Evolutionary conservation across 2,113 vertebrate species (phyloP), one percentile per base, ranked within the genome.

Genomic region (Pandion haliaetus): DNA sequence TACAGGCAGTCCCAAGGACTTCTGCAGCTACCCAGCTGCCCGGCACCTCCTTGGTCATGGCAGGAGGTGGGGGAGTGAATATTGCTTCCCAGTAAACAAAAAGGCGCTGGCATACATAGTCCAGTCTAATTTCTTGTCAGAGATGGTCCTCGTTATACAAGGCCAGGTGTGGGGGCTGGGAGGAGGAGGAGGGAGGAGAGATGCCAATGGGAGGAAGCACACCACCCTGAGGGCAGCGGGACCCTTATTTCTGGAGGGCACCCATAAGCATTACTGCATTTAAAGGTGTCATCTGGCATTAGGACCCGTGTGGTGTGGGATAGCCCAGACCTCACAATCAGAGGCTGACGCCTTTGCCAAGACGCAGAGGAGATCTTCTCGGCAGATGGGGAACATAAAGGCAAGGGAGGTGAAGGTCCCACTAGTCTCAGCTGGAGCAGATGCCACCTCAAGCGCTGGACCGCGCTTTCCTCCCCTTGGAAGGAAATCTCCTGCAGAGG

Each of bases 91-190:
- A 38, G 69, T 50, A 86, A 92, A 84, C 76, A 70, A 14, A 86
- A 86, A 29, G 32, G 45, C 0, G 1, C 59, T 36, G 36, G 29
- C 42, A 21, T 36, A n/a, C 0, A 0, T 50, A 62, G 34, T 70
- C 5, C 1, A 0, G 34, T 69, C 86, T 23, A 54, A 47, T 81
- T 73, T 63, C 25, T 81, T 55, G 38, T 47, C 14, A 36, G 76
- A 61, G 58, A 55, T 1, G 50, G 65, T 31, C 29, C 50, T 70
- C 8, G 2, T 54, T 58, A 32, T 9, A 45, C 15, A 62, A 40
- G 59, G 34, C 47, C 0, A 0, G 9, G 23, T 34, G 24, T 36
- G 54, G n/a, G 36, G 14, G n/a, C 31, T 16, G 29, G 34, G 49
- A 52, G 31, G 40, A 82, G 31, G 40, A 82, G n/a, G 24, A 76